Percentiles rank a stretch among this genome's conserved stretches.
Evolutionary conservation across 2,797 vertebrate species (phyloP).

Genomic region (Darevskia nairensis): DNA sequence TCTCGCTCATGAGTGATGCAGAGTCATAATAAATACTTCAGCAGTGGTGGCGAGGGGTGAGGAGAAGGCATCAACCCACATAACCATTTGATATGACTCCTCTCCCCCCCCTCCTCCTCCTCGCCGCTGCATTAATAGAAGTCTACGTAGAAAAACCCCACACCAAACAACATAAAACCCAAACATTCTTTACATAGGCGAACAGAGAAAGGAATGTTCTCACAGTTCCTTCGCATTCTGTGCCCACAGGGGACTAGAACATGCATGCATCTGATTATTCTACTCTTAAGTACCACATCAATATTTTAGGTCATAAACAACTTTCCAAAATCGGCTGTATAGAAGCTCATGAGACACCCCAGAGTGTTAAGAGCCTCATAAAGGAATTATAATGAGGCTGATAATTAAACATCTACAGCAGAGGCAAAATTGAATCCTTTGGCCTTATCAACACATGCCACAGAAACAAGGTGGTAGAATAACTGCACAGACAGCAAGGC

Average conservation of each 20-base stretch:
- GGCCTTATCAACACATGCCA: neutral
- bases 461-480: neutral
- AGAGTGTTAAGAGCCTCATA: neutral
- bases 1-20: neutral
- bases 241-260: constrained; percentile 12
- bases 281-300: constrained; percentile 8
- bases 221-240: constrained; percentile 55
- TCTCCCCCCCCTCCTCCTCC: neutral
- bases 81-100: neutral
- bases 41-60: neutral
- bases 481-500: neutral
- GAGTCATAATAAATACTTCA: neutral
- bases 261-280: constrained; percentile 1
- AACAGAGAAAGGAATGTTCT: constrained; percentile 63
- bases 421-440: constrained; percentile 11
- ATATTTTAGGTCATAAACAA: constrained; percentile 52
- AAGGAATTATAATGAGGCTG: neutral
- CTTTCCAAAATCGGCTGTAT: neutral
- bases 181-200: constrained; percentile 44
- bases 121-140: constrained; percentile 9
- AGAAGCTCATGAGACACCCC: neutral
- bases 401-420: constrained; percentile 38
- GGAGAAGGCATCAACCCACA: neutral
- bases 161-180: constrained; percentile 45
- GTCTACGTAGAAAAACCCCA: constrained; percentile 6